Evolutionary conservation across 2,797 vertebrate species (phyloP).

Genomic region (Notoglanidium macrostoma): DNA sequence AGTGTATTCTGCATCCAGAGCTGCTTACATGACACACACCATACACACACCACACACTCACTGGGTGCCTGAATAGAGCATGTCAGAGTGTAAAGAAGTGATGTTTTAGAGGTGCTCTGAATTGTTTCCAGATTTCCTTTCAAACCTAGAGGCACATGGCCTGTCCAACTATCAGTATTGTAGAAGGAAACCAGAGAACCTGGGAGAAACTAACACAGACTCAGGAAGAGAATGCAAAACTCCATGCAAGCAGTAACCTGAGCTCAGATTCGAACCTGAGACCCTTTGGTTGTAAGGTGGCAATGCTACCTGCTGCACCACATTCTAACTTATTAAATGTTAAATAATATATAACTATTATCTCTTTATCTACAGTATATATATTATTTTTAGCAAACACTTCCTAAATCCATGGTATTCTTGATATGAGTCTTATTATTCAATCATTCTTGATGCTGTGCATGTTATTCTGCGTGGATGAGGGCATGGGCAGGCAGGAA

Average conservation of each 20-base stretch:
- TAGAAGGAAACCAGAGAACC: not conserved
- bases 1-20: slow-evolving; percentile 8
- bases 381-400: not conserved
- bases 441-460: not conserved
- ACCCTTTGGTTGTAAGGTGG: not conserved
- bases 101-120: not conserved
- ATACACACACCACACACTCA: too few species aligned
- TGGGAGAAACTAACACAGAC: not conserved
- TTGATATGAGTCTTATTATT: not conserved
- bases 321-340: not conserved
- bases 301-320: not conserved
- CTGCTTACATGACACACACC: not conserved
- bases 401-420: not conserved
- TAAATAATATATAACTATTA: not conserved
- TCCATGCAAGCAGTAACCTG: not conserved
- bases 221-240: not conserved
- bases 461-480: not conserved
- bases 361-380: not conserved
- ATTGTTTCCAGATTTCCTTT: not conserved
- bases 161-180: not conserved
- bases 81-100: not conserved
- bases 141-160: not conserved
- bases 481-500: too few species aligned
- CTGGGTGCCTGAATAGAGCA: not conserved
- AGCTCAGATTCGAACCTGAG: not conserved